phyloP scores from a whole-genome alignment of 2,113 vertebrate species.

The Gnathonemus longibarbis region DNA sequence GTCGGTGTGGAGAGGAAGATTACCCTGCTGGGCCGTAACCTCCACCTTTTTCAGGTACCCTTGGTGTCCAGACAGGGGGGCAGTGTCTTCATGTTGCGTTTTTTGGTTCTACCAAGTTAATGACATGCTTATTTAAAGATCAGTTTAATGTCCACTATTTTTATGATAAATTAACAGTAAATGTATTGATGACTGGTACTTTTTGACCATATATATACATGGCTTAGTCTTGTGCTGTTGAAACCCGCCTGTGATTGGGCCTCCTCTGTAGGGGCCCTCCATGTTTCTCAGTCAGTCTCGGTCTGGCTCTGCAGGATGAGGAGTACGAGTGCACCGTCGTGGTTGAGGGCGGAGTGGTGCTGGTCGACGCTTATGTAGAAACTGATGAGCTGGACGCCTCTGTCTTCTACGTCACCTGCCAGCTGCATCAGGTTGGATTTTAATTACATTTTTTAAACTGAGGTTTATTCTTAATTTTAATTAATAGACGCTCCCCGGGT shows the following conservation, averaged over 20 bases:
- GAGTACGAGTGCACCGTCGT: conserved; percentile 79
- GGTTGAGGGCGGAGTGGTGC: conserved; percentile 73
- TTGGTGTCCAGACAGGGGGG: neutral
- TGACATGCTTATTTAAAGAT: neutral
- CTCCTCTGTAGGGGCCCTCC: neutral
- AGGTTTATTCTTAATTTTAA: neutral
- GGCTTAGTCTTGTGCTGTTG: neutral
- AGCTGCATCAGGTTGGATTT: conserved; percentile 61
- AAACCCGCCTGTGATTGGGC: neutral
- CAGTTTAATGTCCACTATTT: neutral
- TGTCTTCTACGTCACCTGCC: conserved; percentile 76
- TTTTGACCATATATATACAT: neutral
- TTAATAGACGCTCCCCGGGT: neutral
- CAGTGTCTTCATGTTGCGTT: neutral
- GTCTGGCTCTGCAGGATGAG: conserved; percentile 62
- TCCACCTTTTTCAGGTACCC: conserved; percentile 79
- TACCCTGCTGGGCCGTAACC: conserved; percentile 74
- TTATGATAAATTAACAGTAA: neutral
- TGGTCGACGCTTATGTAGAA: conserved; percentile 72
- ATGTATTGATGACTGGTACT: neutral
- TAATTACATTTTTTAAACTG: neutral
- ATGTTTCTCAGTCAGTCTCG: conserved; percentile 7
- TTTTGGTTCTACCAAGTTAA: neutral
- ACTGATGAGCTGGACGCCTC: conserved; percentile 55
- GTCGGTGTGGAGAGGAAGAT: conserved; percentile 77